Evolutionary conservation across 2,113 vertebrate species (phyloP).

Genomic region (Ia io): DNA sequence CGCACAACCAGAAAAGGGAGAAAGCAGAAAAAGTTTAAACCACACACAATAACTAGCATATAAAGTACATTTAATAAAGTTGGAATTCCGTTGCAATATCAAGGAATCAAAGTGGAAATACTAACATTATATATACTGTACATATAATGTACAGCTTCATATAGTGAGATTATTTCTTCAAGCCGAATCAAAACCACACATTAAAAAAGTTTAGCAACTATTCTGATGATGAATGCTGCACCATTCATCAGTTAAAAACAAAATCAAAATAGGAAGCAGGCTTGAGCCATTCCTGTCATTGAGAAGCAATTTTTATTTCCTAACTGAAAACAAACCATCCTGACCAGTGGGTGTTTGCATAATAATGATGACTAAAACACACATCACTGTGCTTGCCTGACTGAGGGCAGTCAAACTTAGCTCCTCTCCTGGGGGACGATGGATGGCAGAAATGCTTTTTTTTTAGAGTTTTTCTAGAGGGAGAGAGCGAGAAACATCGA

Average conservation of each 20-base stretch:
- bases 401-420: constrained; percentile 21
- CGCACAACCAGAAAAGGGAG: constrained; percentile 83
- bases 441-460: background rate
- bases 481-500: too few relatives aligned
- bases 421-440: constrained; percentile 40
- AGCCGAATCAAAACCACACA: constrained; percentile 86
- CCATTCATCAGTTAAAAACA: constrained; percentile 83
- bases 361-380: constrained; percentile 75
- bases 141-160: constrained; percentile 88
- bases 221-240: constrained; percentile 79
- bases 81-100: constrained; percentile 88
- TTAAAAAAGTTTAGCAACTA: constrained; percentile 87
- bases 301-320: constrained; percentile 81
- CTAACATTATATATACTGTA: constrained; percentile 84
- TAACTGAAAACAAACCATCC: constrained; percentile 66
- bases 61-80: constrained; percentile 90
- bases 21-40: constrained; percentile 79
- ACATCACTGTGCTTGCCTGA: constrained; percentile 66
- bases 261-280: constrained; percentile 82
- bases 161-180: constrained; percentile 89
- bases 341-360: constrained; percentile 56
- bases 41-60: constrained; percentile 89
- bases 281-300: constrained; percentile 84
- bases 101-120: constrained; percentile 88
- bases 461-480: too few relatives aligned